Evolutionary conservation across 2,797 vertebrate genomes (phyloP).

Genomic region (Heterohyrax brucei): DNA sequence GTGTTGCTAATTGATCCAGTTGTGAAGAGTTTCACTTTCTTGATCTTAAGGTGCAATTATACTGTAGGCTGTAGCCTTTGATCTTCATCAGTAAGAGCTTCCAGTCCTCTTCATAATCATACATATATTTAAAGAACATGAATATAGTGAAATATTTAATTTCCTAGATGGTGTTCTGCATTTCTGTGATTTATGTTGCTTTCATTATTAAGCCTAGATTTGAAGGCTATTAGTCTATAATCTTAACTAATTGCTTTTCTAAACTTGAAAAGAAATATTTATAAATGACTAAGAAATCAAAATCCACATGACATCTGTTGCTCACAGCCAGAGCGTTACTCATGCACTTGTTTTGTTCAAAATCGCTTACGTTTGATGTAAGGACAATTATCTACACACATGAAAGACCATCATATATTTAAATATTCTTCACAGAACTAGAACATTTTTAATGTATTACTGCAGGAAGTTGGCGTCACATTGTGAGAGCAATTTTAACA

Average conservation of each 20-base stretch:
- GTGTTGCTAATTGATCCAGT: no score
- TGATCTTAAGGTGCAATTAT: no score
- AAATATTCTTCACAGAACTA: slow-evolving; percentile 81
- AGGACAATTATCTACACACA: slow-evolving; percentile 85
- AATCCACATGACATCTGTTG: slow-evolving; percentile 82
- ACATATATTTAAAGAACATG: slow-evolving; percentile 26
- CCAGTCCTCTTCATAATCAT: background rate
- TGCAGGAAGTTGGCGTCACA: slow-evolving; percentile 73
- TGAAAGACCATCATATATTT: slow-evolving; percentile 84
- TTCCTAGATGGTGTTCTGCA: background rate
- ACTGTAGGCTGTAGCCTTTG: no score
- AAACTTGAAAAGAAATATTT: slow-evolving; percentile 74
- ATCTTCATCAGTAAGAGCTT: no score
- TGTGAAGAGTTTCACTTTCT: no score
- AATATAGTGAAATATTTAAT: background rate
- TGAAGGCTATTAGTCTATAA: slow-evolving; percentile 59
- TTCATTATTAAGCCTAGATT: slow-evolving; percentile 63
- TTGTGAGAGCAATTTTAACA: slow-evolving; percentile 85
- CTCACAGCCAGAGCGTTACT: slow-evolving; percentile 81
- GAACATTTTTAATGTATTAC: slow-evolving; percentile 81
- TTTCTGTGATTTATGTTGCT: slow-evolving; percentile 39
- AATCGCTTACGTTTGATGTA: slow-evolving; percentile 84
- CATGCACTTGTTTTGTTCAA: slow-evolving; percentile 81
- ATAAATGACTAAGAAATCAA: slow-evolving; percentile 76
- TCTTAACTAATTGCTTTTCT: slow-evolving; percentile 72